These are phyloP conservation scores for Lacerta bilineata DNA, from an alignment of 2,797 vertebrate species.

Conservation along the genomic window DNA sequence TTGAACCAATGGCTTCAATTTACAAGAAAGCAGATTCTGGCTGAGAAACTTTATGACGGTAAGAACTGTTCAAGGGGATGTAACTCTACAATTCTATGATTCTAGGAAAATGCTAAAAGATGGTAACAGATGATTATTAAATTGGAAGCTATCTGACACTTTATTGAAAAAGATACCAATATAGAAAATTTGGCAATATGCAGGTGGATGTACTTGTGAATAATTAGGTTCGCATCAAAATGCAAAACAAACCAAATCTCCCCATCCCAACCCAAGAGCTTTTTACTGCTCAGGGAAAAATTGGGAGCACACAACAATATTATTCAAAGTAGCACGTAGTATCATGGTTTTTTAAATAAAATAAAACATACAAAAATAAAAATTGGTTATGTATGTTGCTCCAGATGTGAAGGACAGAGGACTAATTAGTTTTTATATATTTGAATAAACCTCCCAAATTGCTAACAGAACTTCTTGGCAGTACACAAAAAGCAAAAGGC, in stretches of 20 bases:
- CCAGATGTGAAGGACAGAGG: conserved; percentile 23
- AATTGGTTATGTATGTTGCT: neutral
- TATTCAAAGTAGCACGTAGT: neutral
- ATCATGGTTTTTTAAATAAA: neutral
- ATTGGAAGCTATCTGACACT: too few relatives aligned
- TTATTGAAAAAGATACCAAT: too few relatives aligned
- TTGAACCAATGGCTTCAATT: too few relatives aligned
- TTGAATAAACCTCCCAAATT: conserved; percentile 22
- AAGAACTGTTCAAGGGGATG: too few relatives aligned
- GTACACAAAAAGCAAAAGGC: neutral
- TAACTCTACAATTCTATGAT: too few relatives aligned
- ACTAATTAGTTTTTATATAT: conserved; percentile 34
- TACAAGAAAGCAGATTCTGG: too few relatives aligned
- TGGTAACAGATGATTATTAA: too few relatives aligned
- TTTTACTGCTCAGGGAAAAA: neutral
- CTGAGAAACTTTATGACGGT: too few relatives aligned
- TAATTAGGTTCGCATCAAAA: neutral
- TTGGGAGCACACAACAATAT: neutral
- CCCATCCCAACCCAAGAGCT: neutral
- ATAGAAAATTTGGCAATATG: too few relatives aligned
- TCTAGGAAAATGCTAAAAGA: too few relatives aligned
- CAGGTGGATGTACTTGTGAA: too few relatives aligned
- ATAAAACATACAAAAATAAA: neutral
- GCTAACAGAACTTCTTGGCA: conserved; percentile 30
- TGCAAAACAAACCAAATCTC: neutral